Conservation (phyloP, 2,797 vertebrate species). For the Sphenopsis melanotis region DNA sequence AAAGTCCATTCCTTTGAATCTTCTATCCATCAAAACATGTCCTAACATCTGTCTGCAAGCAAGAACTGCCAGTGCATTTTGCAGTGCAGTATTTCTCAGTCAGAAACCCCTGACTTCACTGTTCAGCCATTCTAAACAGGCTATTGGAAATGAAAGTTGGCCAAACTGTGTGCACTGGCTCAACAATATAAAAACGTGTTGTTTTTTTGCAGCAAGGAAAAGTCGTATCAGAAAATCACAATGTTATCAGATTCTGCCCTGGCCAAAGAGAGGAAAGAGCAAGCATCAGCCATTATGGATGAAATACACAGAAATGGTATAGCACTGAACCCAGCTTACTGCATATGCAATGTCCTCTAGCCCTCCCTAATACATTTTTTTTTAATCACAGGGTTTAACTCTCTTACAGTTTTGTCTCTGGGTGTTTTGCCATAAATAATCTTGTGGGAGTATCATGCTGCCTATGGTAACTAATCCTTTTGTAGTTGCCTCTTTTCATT, state of each 20-base stretch:
- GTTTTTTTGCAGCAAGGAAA: constrained; percentile 72
- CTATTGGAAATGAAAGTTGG: neutral
- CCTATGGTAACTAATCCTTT: constrained; percentile 85
- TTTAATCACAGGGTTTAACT: constrained; percentile 60
- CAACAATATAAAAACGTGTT: constrained; percentile 47
- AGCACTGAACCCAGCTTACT: constrained; percentile 48
- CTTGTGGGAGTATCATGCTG: constrained; percentile 75
- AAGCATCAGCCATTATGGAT: constrained; percentile 90
- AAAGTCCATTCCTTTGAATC: neutral
- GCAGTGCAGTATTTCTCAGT: neutral
- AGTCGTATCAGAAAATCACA: constrained; percentile 58
- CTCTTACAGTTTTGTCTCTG: constrained; percentile 74
- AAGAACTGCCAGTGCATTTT: neutral
- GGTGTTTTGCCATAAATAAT: constrained; percentile 80
- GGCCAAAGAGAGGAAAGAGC: constrained; percentile 88
- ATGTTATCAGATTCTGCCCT: constrained; percentile 86
- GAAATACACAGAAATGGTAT: constrained; percentile 90
- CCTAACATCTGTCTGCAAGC: neutral
- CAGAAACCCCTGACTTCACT: neutral
- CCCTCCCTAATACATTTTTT: constrained; percentile 28
- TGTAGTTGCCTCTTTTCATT: constrained; percentile 85
- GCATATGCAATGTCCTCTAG: constrained; percentile 32
- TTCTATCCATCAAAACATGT: neutral
- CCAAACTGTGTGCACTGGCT: neutral
- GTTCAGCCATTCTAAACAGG: neutral